Percentiles rank a stretch among this genome's conserved stretches.
These are phyloP conservation scores for Apodemia mormo DNA, from an alignment of 2,888 invertebrate genomes.

Conservation along the genomic window DNA sequence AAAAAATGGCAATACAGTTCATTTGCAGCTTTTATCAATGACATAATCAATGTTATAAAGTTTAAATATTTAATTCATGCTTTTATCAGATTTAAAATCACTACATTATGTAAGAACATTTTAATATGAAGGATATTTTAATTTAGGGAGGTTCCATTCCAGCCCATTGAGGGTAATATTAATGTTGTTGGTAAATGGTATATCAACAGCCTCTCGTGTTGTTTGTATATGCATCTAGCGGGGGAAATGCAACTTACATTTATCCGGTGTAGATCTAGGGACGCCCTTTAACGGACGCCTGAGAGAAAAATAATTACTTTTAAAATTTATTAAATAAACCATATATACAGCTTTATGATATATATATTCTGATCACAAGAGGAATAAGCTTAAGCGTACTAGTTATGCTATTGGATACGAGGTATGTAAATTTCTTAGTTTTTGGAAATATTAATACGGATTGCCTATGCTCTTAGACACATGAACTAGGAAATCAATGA, in stretches of 20 bases:
- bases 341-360: background rate
- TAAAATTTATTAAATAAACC: constrained; percentile 43
- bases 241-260: constrained; percentile 70
- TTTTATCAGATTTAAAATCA: background rate
- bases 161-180: background rate
- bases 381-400: no score
- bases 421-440: no score
- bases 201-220: constrained; percentile 55
- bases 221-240: constrained; percentile 39
- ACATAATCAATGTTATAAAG: background rate
- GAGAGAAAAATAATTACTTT: constrained; percentile 60
- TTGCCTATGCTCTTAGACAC: no score
- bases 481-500: no score
- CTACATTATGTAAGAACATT: background rate
- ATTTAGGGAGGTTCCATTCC: background rate
- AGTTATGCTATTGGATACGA: no score
- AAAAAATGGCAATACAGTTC: background rate
- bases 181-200: constrained; percentile 1
- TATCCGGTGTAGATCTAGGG: constrained; percentile 77
- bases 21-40: background rate
- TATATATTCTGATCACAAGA: background rate
- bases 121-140: background rate
- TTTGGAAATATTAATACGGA: no score
- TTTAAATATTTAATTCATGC: background rate
- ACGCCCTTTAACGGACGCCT: constrained; percentile 81